Conservation (phyloP, 2,797 vertebrate genomes). For the Danionella dracula region DNA sequence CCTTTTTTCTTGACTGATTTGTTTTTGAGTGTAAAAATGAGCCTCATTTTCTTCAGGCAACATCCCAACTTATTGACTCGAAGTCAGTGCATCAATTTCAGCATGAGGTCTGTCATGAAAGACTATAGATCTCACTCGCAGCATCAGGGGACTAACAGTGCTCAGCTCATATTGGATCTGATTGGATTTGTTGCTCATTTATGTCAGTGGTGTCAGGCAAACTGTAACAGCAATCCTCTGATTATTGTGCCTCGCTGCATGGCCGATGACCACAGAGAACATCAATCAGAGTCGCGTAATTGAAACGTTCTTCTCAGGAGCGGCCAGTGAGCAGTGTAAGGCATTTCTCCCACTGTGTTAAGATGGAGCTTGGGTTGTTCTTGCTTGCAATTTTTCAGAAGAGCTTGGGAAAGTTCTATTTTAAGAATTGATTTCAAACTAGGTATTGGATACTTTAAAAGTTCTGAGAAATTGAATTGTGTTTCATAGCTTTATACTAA, state of each 20-base stretch:
- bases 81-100: constrained; percentile 9
- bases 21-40: not conserved
- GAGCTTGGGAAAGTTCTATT: not conserved
- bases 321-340: not conserved
- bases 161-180: constrained; percentile 23
- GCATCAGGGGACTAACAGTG: constrained; percentile 1
- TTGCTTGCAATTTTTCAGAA: too few species aligned
- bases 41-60: not conserved
- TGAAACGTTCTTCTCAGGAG: constrained; percentile 26
- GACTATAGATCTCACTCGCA: constrained; percentile 10
- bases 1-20: not conserved
- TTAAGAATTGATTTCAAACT: too few species aligned
- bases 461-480: too few species aligned
- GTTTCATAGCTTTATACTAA: too few species aligned
- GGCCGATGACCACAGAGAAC: constrained; percentile 28
- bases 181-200: constrained; percentile 29
- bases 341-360: not conserved
- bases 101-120: constrained; percentile 12
- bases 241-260: constrained; percentile 21
- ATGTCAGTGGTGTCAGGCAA: constrained; percentile 19
- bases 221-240: constrained; percentile 23
- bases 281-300: constrained; percentile 28
- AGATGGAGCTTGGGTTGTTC: not conserved
- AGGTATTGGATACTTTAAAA: too few species aligned
- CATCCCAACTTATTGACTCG: constrained; percentile 6